These are phyloP conservation scores for Lampris megalopsis DNA, from an alignment of 2,113 vertebrate species.

Conservation along the genomic window DNA sequence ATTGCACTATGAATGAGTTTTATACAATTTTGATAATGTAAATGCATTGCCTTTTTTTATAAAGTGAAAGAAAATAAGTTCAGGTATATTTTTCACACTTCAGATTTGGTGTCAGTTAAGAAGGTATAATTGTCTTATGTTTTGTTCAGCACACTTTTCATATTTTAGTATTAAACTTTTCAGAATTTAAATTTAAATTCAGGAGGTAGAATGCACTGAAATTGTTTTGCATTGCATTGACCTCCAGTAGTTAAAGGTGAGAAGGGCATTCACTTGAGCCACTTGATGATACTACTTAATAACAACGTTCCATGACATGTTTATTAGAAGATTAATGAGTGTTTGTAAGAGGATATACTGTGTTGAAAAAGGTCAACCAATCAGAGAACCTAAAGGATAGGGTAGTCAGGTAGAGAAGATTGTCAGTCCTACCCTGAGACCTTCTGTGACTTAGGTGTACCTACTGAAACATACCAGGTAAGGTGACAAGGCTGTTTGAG, in stretches of 20 bases:
- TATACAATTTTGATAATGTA: no score
- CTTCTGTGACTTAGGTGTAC: conserved; percentile 32
- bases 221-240: neutral
- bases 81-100: neutral
- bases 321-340: conserved; percentile 61
- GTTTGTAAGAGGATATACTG: conserved; percentile 64
- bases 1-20: no score
- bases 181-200: neutral
- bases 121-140: neutral
- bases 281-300: conserved; percentile 32
- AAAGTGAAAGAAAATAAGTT: neutral
- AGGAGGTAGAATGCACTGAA: neutral
- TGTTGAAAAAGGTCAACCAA: conserved; percentile 58
- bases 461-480: conserved; percentile 54
- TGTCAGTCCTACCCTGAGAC: conserved; percentile 43
- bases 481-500: conserved; percentile 17
- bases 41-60: neutral
- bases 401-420: conserved; percentile 35
- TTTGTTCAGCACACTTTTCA: neutral
- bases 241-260: conserved; percentile 33
- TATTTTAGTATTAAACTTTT: neutral
- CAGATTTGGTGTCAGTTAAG: neutral
- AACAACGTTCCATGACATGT: conserved; percentile 59
- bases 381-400: conserved; percentile 43
- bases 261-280: conserved; percentile 28